Conservation (phyloP, 2,888 invertebrate species). For the Drosophila siamana region DNA sequence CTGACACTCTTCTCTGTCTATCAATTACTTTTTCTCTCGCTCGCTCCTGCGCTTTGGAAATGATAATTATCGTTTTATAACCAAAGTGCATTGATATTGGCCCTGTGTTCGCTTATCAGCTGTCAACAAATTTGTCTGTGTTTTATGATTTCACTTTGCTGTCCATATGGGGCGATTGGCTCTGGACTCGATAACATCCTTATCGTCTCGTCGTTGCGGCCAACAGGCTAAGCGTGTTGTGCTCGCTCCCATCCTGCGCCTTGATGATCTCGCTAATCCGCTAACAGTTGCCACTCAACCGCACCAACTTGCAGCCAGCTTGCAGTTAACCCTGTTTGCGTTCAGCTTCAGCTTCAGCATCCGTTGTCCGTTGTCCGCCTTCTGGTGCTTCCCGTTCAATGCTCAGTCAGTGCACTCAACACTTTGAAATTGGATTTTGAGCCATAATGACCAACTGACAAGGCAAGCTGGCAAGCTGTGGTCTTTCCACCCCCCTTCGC, state of each 20-base stretch:
- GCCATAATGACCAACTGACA: constrained; percentile 60
- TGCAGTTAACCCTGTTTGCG: constrained; percentile 11
- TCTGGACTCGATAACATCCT: constrained; percentile 40
- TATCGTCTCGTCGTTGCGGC: constrained; percentile 33
- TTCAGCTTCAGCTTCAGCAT: constrained; percentile 6
- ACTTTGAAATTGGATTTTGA: constrained; percentile 73
- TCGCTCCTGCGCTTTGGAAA: no score
- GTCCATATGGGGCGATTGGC: constrained; percentile 64
- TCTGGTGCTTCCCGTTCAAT: constrained; percentile 7
- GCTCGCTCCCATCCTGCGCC: neutral
- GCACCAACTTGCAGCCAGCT: constrained; percentile 11
- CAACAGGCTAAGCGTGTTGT: constrained; percentile 12
- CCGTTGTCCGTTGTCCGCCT: neutral
- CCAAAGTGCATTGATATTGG: constrained; percentile 52
- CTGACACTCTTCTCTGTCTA: neutral
- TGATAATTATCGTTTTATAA: constrained; percentile 31
- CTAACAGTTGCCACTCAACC: constrained; percentile 13
- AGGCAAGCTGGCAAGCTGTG: constrained; percentile 23
- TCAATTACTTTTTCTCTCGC: neutral
- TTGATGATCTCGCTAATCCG: constrained; percentile 33
- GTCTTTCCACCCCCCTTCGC: neutral
- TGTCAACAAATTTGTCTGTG: constrained; percentile 25
- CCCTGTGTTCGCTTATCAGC: constrained; percentile 47
- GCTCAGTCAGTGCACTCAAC: constrained; percentile 51
- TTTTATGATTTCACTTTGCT: constrained; percentile 28